A percentile compares a stretch with the other conserved stretches of the same genome.
phyloP scores from a whole-genome alignment of 1,140 invertebrate species.

The Paraescarpia echinospica region DNA sequence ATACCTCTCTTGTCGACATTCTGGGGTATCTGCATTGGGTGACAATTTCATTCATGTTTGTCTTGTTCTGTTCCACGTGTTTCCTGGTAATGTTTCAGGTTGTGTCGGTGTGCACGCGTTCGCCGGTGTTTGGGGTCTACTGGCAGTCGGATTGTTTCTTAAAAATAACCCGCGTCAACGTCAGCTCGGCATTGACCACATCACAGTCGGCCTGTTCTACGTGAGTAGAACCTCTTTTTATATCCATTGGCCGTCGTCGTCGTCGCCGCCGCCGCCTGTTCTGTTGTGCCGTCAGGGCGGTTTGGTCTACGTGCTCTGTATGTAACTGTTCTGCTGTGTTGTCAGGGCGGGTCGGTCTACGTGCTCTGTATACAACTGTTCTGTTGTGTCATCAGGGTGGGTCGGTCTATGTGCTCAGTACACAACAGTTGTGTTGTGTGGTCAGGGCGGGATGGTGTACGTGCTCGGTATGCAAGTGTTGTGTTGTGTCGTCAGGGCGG shows the following conservation, averaged over 20 bases:
- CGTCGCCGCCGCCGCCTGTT: not conserved
- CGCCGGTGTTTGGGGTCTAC: constrained; percentile 53
- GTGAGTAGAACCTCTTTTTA: not conserved
- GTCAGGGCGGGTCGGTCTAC: constrained; percentile 1
- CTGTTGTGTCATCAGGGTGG: not conserved
- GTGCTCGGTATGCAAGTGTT: no score
- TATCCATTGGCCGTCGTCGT: not conserved
- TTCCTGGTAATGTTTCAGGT: not conserved
- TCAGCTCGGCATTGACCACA: not conserved
- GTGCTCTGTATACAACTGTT: constrained; percentile 15
- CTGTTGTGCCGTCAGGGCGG: not conserved
- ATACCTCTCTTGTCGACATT: not conserved
- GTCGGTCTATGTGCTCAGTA: constrained; percentile 10
- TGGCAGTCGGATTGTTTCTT: constrained; percentile 53
- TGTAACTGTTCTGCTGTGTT: not conserved
- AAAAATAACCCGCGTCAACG: constrained; percentile 35
- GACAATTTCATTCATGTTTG: no score
- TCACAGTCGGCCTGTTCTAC: constrained; percentile 8
- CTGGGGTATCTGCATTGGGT: not conserved
- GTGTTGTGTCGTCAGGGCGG: no score
- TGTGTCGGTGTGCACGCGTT: constrained; percentile 55
- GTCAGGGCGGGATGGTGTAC: no score
- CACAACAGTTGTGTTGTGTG: not conserved
- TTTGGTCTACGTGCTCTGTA: constrained; percentile 14
- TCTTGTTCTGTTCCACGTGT: not conserved